A percentile compares a stretch with the other conserved stretches of the same genome.
These are phyloP conservation scores for human (Homo sapiens) DNA, from an alignment of 2,113 vertebrate species.

Conservation along the genomic window DNA sequence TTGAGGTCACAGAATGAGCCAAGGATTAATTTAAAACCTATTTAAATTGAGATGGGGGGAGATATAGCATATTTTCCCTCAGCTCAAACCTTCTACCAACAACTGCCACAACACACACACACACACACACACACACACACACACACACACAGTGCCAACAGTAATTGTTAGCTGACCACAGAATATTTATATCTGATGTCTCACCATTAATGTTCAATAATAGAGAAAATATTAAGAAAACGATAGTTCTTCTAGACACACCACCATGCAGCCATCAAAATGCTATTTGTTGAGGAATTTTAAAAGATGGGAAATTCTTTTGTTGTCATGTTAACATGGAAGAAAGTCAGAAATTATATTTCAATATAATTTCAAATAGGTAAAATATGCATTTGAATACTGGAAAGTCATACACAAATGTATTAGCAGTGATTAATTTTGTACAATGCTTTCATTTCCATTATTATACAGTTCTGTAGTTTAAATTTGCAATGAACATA, in stretches of 20 bases:
- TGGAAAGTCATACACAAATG: background rate
- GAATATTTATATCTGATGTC: background rate
- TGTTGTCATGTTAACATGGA: constrained; percentile 20
- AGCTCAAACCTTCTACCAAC: background rate
- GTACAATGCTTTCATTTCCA: background rate
- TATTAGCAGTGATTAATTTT: constrained; percentile 6
- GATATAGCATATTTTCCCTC: background rate
- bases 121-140: background rate
- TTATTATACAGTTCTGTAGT: background rate
- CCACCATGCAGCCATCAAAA: background rate
- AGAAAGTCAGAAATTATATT: constrained; percentile 32
- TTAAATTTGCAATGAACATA: background rate
- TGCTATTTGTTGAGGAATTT: background rate
- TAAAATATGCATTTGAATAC: constrained; percentile 7
- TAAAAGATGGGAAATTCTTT: background rate
- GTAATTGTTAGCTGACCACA: background rate
- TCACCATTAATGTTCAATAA: constrained; percentile 1
- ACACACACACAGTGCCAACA: background rate
- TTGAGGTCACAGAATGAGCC: background rate
- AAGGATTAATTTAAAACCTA: background rate
- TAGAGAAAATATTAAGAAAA: constrained; percentile 12
- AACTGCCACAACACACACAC: background rate
- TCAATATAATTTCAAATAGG: background rate
- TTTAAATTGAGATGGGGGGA: background rate
- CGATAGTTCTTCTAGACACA: background rate